Percentiles rank a stretch among this genome's conserved stretches.
Conservation (phyloP, 2,888 invertebrate genomes). For the Eudemis profundana region DNA sequence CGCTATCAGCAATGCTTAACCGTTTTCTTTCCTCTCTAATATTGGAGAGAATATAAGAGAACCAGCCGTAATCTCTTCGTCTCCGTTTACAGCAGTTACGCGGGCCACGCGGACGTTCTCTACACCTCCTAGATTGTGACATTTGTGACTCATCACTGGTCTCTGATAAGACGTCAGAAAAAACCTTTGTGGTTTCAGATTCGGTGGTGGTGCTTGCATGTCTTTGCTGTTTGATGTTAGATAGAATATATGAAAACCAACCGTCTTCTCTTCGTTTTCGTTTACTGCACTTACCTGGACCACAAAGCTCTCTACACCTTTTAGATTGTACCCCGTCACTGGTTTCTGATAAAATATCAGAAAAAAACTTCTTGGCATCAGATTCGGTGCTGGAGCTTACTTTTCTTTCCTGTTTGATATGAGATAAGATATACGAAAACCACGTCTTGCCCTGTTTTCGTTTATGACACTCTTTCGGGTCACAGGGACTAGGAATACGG, state of each 20-base stretch:
- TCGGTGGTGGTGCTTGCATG: neutral
- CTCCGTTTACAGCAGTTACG: neutral
- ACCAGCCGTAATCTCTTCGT: neutral
- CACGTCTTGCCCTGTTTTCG: neutral
- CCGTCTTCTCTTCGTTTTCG: neutral
- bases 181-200: neutral
- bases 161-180: neutral
- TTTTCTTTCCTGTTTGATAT: neutral
- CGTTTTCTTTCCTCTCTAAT: neutral
- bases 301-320: too few species aligned
- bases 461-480: neutral
- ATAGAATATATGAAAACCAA: slow-evolving; percentile 19
- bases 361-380: slow-evolving; percentile 6
- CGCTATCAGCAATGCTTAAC: neutral
- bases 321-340: neutral
- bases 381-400: neutral
- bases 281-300: too few species aligned
- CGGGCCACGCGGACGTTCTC: neutral
- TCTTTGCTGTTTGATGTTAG: slow-evolving; percentile 5
- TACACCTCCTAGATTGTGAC: neutral
- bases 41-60: neutral
- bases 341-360: neutral
- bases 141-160: neutral
- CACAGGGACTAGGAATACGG: neutral
- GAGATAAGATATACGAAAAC: slow-evolving; percentile 12